Evolutionary conservation across 2,113 vertebrate genomes (phyloP), one percentile per base, ranked within the genome.

Genomic region (Oncorhynchus nerka): DNA sequence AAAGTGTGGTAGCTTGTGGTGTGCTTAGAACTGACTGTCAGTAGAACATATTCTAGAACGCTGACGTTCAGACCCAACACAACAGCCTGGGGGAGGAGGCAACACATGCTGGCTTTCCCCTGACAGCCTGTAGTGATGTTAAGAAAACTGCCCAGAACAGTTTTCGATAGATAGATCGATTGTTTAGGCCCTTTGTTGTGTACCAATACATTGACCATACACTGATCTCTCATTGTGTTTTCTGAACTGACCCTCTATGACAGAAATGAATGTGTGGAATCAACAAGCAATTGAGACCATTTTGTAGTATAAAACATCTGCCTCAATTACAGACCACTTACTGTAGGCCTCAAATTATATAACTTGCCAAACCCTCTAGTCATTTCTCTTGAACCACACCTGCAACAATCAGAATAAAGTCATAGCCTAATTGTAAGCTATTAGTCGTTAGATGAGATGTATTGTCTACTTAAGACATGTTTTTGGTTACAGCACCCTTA

Each of bases 281-380:
- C 57, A 49, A 73, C 67, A 73, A 71, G 64, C 69, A 76, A 82
- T 70, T 61, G 28, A 69, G 74, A 62, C 45, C 32, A 65, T 79
- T 72, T 72, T 73, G 75, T 72, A 64, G 75, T 72, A 51, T 71
- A 32, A 51, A 79, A 83, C 80, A 89, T 84, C 79, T 89, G 87
- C 51, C 77, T 68, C 22, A 75, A 79, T 81, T 75, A 80, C 83
- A 76, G 75, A 45, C 64, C 55, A 81, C 70, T 65, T 73, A 34
- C 34, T 34, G 34, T 34, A 66, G 70, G 67, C 70, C 51, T 78
- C 68, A 79, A 71, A 76, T 73, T 79, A 67, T 64, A 76, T 75
- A 81, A 77, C 77, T 76, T 82, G 77, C 78, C 51, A 80, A 80
- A 68, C 64, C 83, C 74, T 70, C 12, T 57, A 75, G 82, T 74